Base-by-base conservation (phyloP, 2,888 invertebrate species). In the Agrotis exclamationis region DNA sequence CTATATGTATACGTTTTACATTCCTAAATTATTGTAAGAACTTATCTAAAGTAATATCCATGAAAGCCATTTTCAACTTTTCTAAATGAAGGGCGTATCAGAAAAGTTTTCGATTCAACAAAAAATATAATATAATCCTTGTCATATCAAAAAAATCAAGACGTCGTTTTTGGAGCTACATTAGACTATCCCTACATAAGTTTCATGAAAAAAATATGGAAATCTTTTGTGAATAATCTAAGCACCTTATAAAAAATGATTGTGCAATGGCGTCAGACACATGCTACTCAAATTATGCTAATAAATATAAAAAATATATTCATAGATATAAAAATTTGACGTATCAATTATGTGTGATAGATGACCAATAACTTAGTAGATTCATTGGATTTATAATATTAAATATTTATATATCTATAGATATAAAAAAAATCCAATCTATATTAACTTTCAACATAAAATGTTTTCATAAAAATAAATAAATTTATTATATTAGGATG, bases 281-380 rank as follows among this genome's bases (percentile, higher is more conserved):
- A 56, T 50, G 57, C 63, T 69, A 56, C 47, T 63, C 54, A 48
- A 65, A 64, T 20, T 59, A 74, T 56, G 62, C 68, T 64, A 80
- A 22, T 3, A 50, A 57, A 28, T 24, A 53, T 24, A 67, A 64
- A 33, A 73, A 54, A 73, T 39, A 77, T 66, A 69, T 70, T 62
- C 65, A 80, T 80, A 80, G 73, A 60, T 70, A 51, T 58, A 72
- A 80, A 85, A 83, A 83, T 70, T 77, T 86, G 72, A 90, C 89
- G 90, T 92, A 92, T 93, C 93, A 94, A 92, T 93, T 92, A 90
- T 90, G 92, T 93, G 94, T 95, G 93, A 94, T 94, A 94, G 94
- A 91, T 91, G 94, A 95, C 95, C 94, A 94, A 93, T 91, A 91
- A 89, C 87, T 88, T 87, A 88, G 86, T 90, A 91, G 88, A 86